Evolutionary conservation across 2,888 invertebrate genomes (phyloP).

Genomic region (Ennomos erosarius): DNA sequence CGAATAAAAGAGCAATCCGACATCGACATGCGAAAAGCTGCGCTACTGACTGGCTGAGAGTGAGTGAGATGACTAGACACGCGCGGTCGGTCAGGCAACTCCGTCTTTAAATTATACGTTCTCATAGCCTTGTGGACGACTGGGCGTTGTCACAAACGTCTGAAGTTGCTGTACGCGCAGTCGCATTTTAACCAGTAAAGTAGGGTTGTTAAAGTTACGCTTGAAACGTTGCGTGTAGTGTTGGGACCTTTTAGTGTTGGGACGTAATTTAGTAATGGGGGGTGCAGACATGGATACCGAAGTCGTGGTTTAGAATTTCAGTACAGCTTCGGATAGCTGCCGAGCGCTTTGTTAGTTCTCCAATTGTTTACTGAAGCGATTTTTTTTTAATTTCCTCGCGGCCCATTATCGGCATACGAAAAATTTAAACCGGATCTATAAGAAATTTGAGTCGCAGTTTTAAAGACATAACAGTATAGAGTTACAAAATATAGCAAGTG

Average conservation of each 20-base stretch:
- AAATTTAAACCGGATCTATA: slow-evolving; percentile 51
- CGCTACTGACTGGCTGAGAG: slow-evolving; percentile 52
- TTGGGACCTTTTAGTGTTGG: slow-evolving; percentile 52
- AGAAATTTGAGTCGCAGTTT: slow-evolving; percentile 50
- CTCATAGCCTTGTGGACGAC: slow-evolving; percentile 81
- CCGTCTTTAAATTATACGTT: slow-evolving; percentile 85
- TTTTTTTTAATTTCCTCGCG: slow-evolving; percentile 69
- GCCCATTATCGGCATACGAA: slow-evolving; percentile 52
- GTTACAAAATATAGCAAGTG: slow-evolving; percentile 53
- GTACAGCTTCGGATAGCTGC: slow-evolving; percentile 84
- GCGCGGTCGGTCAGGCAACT: slow-evolving; percentile 54
- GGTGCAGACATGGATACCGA: slow-evolving; percentile 84
- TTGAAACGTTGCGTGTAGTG: slow-evolving; percentile 25
- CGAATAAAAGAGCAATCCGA: slow-evolving; percentile 80
- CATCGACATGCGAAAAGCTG: slow-evolving; percentile 68
- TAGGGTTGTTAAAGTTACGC: background rate
- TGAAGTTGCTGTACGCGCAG: slow-evolving; percentile 35
- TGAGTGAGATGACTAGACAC: slow-evolving; percentile 63
- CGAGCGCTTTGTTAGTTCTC: slow-evolving; percentile 81
- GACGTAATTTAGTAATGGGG: slow-evolving; percentile 83
- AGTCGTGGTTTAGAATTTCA: slow-evolving; percentile 85
- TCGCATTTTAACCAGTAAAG: slow-evolving; percentile 47
- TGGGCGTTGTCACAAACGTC: slow-evolving; percentile 51
- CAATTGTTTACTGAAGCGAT: slow-evolving; percentile 78
- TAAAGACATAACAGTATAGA: slow-evolving; percentile 49